phyloP scores from a whole-genome alignment of 2,888 invertebrate species.

The Parelbella ahira region DNA sequence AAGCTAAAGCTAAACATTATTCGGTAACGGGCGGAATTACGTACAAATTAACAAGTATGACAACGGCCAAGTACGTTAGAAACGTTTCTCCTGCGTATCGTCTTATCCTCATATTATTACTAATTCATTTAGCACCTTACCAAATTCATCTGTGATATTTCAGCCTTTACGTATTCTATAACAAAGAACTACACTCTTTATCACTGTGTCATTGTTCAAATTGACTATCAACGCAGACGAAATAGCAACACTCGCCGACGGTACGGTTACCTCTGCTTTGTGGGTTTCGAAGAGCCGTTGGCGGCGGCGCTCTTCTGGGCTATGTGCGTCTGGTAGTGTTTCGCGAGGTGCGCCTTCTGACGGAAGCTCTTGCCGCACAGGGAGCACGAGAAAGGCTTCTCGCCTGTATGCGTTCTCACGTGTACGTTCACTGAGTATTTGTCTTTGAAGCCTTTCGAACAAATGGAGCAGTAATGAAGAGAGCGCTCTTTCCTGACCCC shows the following conservation, averaged over 20 bases:
- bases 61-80: slow-evolving; percentile 55
- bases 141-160: slow-evolving; percentile 75
- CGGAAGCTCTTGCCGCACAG: slow-evolving; percentile 96
- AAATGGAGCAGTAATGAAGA: slow-evolving; percentile 95
- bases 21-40: slow-evolving; percentile 79
- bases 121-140: slow-evolving; percentile 76
- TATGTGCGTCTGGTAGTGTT: slow-evolving; percentile 96
- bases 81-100: slow-evolving; percentile 50
- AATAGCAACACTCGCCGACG: slow-evolving; percentile 29
- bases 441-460: slow-evolving; percentile 96
- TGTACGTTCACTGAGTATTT: slow-evolving; percentile 99
- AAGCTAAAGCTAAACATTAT: slow-evolving; percentile 57
- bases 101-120: slow-evolving; percentile 58
- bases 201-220: slow-evolving; percentile 68
- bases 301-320: slow-evolving; percentile 89
- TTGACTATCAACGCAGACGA: slow-evolving; percentile 56
- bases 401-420: slow-evolving; percentile 98
- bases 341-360: slow-evolving; percentile 94
- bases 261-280: slow-evolving; percentile 72
- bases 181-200: slow-evolving; percentile 50
- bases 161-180: slow-evolving; percentile 71
- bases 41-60: slow-evolving; percentile 74
- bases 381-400: slow-evolving; percentile 97
- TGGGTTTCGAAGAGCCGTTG: slow-evolving; percentile 82
- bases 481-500: slow-evolving; percentile 92